These are phyloP conservation scores for Eristalis pertinax DNA, from an alignment of 2,888 invertebrate species.

Conservation along the genomic window DNA sequence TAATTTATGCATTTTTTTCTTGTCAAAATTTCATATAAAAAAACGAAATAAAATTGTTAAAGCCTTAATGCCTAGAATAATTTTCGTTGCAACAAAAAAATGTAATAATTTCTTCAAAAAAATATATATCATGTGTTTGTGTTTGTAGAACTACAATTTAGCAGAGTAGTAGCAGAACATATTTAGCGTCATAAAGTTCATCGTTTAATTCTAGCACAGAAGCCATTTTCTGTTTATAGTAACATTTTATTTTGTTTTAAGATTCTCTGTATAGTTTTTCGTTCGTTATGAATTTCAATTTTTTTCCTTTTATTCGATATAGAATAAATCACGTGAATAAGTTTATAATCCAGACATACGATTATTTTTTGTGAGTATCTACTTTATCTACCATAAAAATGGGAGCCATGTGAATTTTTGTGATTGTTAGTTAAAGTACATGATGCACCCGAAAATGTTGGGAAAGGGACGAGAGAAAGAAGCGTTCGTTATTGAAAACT, in stretches of 20 bases:
- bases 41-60: constrained; percentile 37
- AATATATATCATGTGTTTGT: constrained; percentile 4
- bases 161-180: constrained; percentile 18
- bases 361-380: constrained; percentile 43
- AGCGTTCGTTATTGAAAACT: constrained; percentile 6
- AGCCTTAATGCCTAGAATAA: constrained; percentile 16
- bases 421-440: neutral
- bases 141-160: neutral
- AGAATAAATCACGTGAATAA: constrained; percentile 19
- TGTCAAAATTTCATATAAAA: neutral
- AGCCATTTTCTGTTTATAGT: constrained; percentile 1
- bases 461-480: constrained; percentile 12
- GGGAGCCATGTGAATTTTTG: neutral
- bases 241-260: neutral
- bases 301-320: neutral
- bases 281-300: constrained; percentile 13
- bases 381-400: constrained; percentile 19
- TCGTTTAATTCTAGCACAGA: constrained; percentile 21
- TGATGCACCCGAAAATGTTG: neutral
- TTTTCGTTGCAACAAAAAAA: constrained; percentile 34
- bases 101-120: neutral
- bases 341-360: constrained; percentile 36
- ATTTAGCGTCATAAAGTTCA: constrained; percentile 27
- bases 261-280: neutral
- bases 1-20: too few species aligned